Evolutionary conservation across 2,113 vertebrate species (phyloP), one percentile per base, ranked within the genome.

Genomic region (Phrynocephalus versicolor): DNA sequence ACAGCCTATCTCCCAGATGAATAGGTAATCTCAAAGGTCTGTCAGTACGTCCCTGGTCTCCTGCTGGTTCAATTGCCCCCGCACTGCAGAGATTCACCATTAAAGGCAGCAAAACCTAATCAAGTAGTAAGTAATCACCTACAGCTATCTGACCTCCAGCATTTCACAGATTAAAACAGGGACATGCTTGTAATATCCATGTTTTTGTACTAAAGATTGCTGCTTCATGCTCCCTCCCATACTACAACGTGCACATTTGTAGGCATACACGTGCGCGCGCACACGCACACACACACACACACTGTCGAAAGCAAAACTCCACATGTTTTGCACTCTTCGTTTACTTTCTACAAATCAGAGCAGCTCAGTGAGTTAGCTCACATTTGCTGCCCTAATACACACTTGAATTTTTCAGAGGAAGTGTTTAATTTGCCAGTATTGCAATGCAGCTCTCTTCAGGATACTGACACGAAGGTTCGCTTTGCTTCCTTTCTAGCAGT

Each of bases 21-120:
- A 89, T 71, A 91, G 91, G 88, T 87, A 93, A 92, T 93, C 91
- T 91, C 90, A 90, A 96, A 90, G 79, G 37, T 86, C 90, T 81
- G 89, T 76, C 90, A 92, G 90, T 83, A 45, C 13, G 2, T 91
- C 77, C 60, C 90, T 89, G 79, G 35, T 3, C 0, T 90, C 90
- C 87, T 23, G 62, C 79, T 86, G 88, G 82, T 90, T 87, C 55
- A 71, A 87, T 83, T 51, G 85, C 80, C 83, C n/a, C 85, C 93
- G 92, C 90, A 94, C 86, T 0, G 0, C 83, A 88, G 88, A 89
- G 82, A 92, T 70, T 45, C 86, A 84, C 91, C 83, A 85, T 87
- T 81, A 92, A 78, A 0, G 0, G 92, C 51, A 55, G 74, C 82
- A 88, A 89, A 93, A 82, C 88, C 84, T 89, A 85, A 83, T 73